These are phyloP conservation scores for Pseudomugil gertrudae DNA, from an alignment of 2,797 vertebrate genomes.

Conservation along the genomic window DNA sequence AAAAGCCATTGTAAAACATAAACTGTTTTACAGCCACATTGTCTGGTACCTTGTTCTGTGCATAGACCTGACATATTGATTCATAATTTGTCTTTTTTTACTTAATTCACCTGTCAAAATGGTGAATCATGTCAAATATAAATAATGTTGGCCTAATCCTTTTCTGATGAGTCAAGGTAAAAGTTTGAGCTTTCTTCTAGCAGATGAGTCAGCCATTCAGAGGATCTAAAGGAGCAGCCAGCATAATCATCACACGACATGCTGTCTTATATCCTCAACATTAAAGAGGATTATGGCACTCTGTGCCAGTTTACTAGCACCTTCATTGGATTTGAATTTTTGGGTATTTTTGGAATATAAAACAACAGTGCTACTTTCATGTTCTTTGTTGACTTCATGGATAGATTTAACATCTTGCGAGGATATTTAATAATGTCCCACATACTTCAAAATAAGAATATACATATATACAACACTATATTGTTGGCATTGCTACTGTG, in stretches of 20 bases:
- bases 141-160: constrained; percentile 29
- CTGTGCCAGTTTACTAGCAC: constrained; percentile 64
- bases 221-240: constrained; percentile 33
- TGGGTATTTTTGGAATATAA: constrained; percentile 48
- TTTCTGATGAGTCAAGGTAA: constrained; percentile 31
- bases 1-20: not conserved
- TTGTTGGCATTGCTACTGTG: constrained; percentile 45
- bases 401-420: constrained; percentile 65
- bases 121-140: constrained; percentile 4
- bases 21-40: not conserved
- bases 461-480: constrained; percentile 28
- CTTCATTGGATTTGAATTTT: constrained; percentile 53
- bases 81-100: constrained; percentile 5
- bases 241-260: constrained; percentile 62
- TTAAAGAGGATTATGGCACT: constrained; percentile 57
- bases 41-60: not conserved
- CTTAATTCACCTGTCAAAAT: constrained; percentile 24
- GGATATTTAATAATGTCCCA: constrained; percentile 69
- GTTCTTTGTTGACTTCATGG: constrained; percentile 40
- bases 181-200: constrained; percentile 21
- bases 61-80: not conserved
- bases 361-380: constrained; percentile 40
- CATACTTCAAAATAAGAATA: constrained; percentile 58
- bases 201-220: constrained; percentile 30
- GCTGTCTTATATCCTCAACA: constrained; percentile 52